phyloP scores from a whole-genome alignment of 2,888 invertebrate species.

The Mimumesa dahlbomi region DNA sequence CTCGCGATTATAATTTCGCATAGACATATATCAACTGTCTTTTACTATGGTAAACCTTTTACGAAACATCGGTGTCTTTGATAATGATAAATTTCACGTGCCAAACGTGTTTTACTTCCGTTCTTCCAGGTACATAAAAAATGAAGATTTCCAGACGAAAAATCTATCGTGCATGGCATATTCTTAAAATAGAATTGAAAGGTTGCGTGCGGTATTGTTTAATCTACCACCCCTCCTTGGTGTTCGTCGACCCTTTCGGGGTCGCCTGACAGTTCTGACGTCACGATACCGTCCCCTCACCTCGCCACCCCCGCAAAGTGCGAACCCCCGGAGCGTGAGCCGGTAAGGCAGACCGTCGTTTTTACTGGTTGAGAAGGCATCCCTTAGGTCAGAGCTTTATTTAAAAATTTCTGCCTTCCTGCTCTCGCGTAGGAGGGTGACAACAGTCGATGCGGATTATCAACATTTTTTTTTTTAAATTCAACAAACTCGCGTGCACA shows the following conservation, averaged over 20 bases:
- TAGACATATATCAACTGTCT: neutral
- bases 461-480: no score
- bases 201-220: slow-evolving; percentile 45
- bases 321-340: slow-evolving; percentile 14
- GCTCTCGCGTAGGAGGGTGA: slow-evolving; percentile 1
- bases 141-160: slow-evolving; percentile 17
- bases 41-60: neutral
- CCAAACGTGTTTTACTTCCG: no score
- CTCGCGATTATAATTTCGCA: slow-evolving; percentile 1
- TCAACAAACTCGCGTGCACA: no score
- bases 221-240: slow-evolving; percentile 39
- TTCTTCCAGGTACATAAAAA: no score
- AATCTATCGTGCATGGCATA: slow-evolving; percentile 25
- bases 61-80: no score
- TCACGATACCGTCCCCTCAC: slow-evolving; percentile 20
- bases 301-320: neutral
- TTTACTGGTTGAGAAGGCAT: slow-evolving; percentile 31
- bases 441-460: neutral
- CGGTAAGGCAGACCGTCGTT: slow-evolving; percentile 38
- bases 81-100: slow-evolving; percentile 10
- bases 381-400: slow-evolving; percentile 19
- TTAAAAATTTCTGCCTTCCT: slow-evolving; percentile 30
- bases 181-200: slow-evolving; percentile 46
- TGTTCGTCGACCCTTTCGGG: slow-evolving; percentile 46
- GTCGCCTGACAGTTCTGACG: slow-evolving; percentile 50